Base-by-base conservation (phyloP, 2,888 invertebrate species). In the Drosophila gaucha region DNA sequence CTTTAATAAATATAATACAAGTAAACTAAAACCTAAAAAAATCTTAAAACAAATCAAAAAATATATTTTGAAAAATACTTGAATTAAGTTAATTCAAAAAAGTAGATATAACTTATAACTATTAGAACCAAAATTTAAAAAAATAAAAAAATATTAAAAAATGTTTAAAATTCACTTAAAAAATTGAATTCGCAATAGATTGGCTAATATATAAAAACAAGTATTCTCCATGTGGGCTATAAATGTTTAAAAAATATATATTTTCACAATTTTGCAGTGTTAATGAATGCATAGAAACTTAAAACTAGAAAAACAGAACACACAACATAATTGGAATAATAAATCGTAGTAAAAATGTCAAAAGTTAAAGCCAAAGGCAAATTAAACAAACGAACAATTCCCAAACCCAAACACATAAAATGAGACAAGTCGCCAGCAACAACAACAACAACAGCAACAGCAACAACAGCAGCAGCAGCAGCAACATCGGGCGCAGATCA, bases 371-470 rank as follows among this genome's bases (percentile, higher is more conserved):
- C 69, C 46, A 74, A 64, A 64, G 36, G 46, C 50, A 49, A 67
- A 59, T 36, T 49, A 35, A 70, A 49, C 50, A 47, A 51, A 38
- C 73, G 60, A 71, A 62, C 41, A 52, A 50, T 44, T 39, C 8
- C 20, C 31, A 55, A 67, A 22, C 28, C 44, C 30, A 50, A 58
- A 43, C 44, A 75, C 41, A 44, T 74, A 84, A 84, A 75, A 82
- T 82, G 82, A 80, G 50, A 38, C 55, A 51, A 64, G 58, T 69
- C 36, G 58, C 51, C 66, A 57, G 67, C 69, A 76, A 51, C 54
- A 54, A 20, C 50, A 47, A 46, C 62, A 70, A 43, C 41, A 71
- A 30, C 28, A 38, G 12, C 12, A 38, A 6, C 28, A 65, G 3
- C 54, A 47, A 24, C 30, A 66, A 22, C 47, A 67, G 9, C 30